Percentiles rank a stretch among this genome's conserved stretches.
phyloP scores from a whole-genome alignment of 2,113 vertebrate species.

The Hypomesus transpacificus region DNA sequence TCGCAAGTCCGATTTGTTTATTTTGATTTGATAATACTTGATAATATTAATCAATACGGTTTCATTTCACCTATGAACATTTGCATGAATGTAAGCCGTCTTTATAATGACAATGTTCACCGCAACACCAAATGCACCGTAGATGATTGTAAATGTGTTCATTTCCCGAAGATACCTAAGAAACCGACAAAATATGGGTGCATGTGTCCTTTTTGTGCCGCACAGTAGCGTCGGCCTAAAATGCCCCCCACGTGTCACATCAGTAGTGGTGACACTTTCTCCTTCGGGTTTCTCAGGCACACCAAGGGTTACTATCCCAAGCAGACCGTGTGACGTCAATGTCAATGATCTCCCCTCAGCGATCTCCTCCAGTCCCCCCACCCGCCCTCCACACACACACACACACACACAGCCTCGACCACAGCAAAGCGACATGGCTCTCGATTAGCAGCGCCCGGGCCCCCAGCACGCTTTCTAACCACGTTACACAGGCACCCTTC shows the following conservation, averaged over 20 bases:
- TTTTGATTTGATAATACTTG: neutral
- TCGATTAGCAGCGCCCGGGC: conserved; percentile 51
- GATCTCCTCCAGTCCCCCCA: conserved; percentile 14
- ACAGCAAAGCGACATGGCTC: conserved; percentile 53
- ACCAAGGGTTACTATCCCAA: conserved; percentile 38
- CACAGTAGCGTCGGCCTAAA: no score
- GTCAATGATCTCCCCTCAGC: conserved; percentile 40
- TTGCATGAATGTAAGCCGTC: no score
- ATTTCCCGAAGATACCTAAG: no score
- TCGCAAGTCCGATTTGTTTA: conserved; percentile 50
- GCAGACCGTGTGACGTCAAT: conserved; percentile 54
- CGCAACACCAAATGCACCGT: no score
- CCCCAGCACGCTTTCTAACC: conserved; percentile 54
- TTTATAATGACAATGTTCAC: no score
- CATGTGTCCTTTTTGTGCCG: no score
- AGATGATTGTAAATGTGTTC: no score
- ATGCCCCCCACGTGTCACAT: neutral
- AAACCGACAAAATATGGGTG: no score
- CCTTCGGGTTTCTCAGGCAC: conserved; percentile 16
- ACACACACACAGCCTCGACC: conserved; percentile 13
- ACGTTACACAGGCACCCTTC: conserved; percentile 66
- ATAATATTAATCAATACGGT: no score
- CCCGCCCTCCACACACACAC: conserved; percentile 28
- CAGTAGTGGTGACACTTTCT: neutral
- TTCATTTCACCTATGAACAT: no score